Base-by-base conservation (phyloP, 2,888 invertebrate species). In the Lycia hirtaria region DNA sequence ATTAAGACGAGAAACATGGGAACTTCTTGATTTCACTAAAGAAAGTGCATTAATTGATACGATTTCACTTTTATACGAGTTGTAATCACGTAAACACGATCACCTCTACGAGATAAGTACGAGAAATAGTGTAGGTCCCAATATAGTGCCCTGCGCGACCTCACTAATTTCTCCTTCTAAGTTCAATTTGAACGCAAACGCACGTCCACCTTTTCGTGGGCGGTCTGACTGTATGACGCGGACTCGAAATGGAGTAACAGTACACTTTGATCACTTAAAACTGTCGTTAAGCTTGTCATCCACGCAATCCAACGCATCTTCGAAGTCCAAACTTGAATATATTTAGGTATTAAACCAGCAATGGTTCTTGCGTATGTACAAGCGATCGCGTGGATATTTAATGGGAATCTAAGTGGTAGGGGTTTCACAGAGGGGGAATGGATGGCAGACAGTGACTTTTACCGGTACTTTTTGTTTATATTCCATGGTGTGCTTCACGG, bases 221-320 rank as follows among this genome's bases (percentile, higher is more conserved):
- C 88, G 90, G 80, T 77, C 72, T 74, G 80, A 87, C 85, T 75
- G 78, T 88, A 81, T 90, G 89, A 91, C 90, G 90, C 84, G 88
- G 81, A 80, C 76, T 78, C 71, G 74, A 81, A 86, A 85, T 81
- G 82, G 77, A 83, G 81, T 78, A 82, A 79, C 78, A 78, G 76
- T 76, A 72, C 71, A 72, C 72, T 69, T 60, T 65, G 72, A 73
- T 67, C 76, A 72, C 69, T 71, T 72, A 73, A 72, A 68, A 68
- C 60, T 59, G 55, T 57, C 68, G 77, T 65, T 69, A 64, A 43
- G 35, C 63, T 41, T 57, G 66, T 60, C 53, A 32, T 48, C 20
- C 28, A 78, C 75, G 15, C 56, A 64, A 58, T 88, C 81, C 85
- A 89, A 85, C 54, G 88, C 86, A 74, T 75, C 66, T 60, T 67